Conservation (phyloP, 2,888 invertebrate species). For the Endomychus coccineus region DNA sequence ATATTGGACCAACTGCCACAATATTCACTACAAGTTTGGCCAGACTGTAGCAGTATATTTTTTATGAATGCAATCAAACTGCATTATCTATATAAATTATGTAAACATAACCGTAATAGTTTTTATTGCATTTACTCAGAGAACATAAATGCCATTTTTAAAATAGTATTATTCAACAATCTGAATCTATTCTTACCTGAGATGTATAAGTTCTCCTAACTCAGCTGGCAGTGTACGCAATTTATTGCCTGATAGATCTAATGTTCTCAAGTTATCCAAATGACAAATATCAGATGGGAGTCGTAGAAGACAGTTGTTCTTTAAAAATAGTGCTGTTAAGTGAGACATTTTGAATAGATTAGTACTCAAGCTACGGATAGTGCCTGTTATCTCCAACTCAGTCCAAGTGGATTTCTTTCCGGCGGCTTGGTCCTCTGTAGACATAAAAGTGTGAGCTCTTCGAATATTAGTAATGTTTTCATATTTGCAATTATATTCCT, state of each 20-base stretch:
- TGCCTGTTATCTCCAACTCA: constrained; percentile 70
- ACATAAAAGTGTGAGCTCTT: constrained; percentile 86
- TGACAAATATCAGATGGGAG: constrained; percentile 87
- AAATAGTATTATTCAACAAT: too few relatives aligned
- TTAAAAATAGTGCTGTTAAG: constrained; percentile 89
- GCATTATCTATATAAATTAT: too few relatives aligned
- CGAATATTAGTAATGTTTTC: constrained; percentile 65
- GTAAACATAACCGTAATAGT: too few relatives aligned
- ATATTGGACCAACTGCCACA: too few relatives aligned
- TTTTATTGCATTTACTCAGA: too few relatives aligned
- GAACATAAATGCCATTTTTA: too few relatives aligned
- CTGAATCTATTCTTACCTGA: constrained; percentile 56
- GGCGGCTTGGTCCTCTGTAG: constrained; percentile 83
- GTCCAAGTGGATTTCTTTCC: constrained; percentile 92
- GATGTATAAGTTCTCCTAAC: constrained; percentile 90
- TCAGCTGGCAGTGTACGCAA: constrained; percentile 90
- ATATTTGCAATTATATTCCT: constrained; percentile 81
- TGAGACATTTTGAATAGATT: constrained; percentile 86
- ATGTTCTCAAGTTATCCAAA: constrained; percentile 72
- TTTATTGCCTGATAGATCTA: constrained; percentile 94
- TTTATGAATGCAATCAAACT: too few relatives aligned
- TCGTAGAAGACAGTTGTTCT: constrained; percentile 88
- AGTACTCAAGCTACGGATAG: constrained; percentile 89
- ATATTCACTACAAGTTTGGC: too few relatives aligned
- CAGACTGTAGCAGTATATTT: too few relatives aligned